A percentile compares a stretch with the other conserved stretches of the same genome.
These are phyloP conservation scores for Thereva unica DNA, from an alignment of 2,888 invertebrate genomes.

Conservation along the genomic window DNA sequence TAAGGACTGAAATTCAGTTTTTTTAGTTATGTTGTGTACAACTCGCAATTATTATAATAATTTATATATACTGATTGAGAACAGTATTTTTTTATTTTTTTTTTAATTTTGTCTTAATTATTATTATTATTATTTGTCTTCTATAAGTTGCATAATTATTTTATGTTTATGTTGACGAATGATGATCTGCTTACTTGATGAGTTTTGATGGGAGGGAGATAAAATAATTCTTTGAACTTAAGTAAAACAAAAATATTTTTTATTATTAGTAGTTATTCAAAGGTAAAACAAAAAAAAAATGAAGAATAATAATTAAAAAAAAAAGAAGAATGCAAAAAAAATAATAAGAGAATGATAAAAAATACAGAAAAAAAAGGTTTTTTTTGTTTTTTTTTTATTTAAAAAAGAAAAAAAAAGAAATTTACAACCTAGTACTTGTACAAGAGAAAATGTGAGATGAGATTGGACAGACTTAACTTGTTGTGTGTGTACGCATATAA, in stretches of 20 bases:
- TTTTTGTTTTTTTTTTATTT: conserved; percentile 21
- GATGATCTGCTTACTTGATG: conserved; percentile 12
- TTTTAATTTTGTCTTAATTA: background rate
- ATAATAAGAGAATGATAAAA: conserved; percentile 11
- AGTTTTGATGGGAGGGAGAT: conserved; percentile 34
- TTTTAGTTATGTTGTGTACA: conserved; percentile 11
- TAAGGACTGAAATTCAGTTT: conserved; percentile 32
- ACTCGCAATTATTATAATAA: conserved; percentile 27
- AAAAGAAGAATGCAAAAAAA: too few species aligned
- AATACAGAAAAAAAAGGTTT: conserved; percentile 15
- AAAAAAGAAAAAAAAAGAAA: conserved; percentile 22
- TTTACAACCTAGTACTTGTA: background rate
- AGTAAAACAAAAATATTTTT: conserved; percentile 11
- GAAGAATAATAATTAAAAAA: too few species aligned
- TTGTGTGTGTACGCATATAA: conserved; percentile 24
- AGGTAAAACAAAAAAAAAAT: too few species aligned
- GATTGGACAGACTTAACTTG: conserved; percentile 19
- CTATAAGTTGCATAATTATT: conserved; percentile 19
- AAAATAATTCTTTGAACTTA: conserved; percentile 32
- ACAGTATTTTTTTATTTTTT: conserved; percentile 26
- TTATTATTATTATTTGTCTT: conserved; percentile 8
- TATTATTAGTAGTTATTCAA: too few species aligned
- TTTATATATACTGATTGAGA: conserved; percentile 24
- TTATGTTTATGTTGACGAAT: conserved; percentile 12
- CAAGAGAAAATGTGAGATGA: background rate